A percentile compares a stretch with the other conserved stretches of the same genome.
Evolutionary conservation across 2,797 vertebrate species (phyloP).

Genomic region (Novumbra hubbsi): DNA sequence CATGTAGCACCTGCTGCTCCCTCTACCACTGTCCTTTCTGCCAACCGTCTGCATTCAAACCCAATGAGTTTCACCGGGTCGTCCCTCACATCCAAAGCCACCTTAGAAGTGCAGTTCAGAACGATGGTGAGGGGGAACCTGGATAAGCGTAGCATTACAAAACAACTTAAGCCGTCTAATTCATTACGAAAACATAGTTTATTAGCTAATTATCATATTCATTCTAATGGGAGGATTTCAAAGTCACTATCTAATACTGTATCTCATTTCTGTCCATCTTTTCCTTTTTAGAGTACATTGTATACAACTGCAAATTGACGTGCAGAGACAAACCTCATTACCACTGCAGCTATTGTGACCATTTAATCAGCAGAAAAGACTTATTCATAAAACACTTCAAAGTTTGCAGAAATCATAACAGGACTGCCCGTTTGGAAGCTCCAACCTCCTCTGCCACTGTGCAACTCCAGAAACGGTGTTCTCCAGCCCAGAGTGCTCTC

Average conservation of each 20-base stretch:
- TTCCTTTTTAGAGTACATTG: constrained; percentile 5
- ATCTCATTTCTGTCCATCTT: neutral
- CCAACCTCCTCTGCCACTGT: neutral
- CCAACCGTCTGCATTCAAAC: constrained; percentile 12
- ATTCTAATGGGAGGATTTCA: neutral
- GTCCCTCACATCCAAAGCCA: constrained; percentile 11
- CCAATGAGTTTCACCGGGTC: constrained; percentile 13
- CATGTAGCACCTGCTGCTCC: constrained; percentile 7
- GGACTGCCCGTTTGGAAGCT: neutral
- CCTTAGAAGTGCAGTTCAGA: neutral
- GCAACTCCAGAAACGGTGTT: neutral
- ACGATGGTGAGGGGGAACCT: neutral
- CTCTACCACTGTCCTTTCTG: constrained; percentile 21
- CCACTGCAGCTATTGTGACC: constrained; percentile 13
- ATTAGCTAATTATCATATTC: neutral
- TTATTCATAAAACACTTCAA: neutral
- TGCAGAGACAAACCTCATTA: constrained; percentile 5
- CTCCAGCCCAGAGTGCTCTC: neutral
- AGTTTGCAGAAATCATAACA: neutral
- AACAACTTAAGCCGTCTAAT: neutral
- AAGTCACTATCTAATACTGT: neutral
- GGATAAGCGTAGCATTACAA: neutral
- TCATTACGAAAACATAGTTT: neutral
- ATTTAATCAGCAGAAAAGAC: neutral
- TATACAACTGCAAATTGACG: constrained; percentile 15